These are phyloP conservation scores for Drosophila yakuba DNA, from an alignment of 1,140 invertebrate genomes.

Conservation along the genomic window DNA sequence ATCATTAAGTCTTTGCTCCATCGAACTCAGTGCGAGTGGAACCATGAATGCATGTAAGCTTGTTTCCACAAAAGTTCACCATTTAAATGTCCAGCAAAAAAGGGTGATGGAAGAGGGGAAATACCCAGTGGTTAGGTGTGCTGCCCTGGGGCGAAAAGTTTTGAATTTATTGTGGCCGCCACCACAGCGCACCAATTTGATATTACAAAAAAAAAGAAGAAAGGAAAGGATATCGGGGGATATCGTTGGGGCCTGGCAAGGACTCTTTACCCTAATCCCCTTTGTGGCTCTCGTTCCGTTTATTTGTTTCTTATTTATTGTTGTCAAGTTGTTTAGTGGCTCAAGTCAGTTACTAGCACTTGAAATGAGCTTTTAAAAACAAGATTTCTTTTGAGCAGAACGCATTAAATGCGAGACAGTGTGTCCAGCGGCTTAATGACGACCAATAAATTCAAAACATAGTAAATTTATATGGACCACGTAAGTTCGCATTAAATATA, in stretches of 20 bases:
- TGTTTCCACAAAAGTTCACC: slow-evolving; percentile 49
- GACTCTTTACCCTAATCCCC: slow-evolving; percentile 43
- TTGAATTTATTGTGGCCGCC: slow-evolving; percentile 68
- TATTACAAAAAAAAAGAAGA: slow-evolving; percentile 31
- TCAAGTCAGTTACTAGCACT: slow-evolving; percentile 27
- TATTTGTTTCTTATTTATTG: slow-evolving; percentile 40
- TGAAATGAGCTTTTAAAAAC: slow-evolving; percentile 28
- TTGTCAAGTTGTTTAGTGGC: slow-evolving; percentile 49
- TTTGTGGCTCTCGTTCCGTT: slow-evolving; percentile 33
- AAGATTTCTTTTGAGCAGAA: neutral
- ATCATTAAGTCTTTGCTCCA: slow-evolving; percentile 44
- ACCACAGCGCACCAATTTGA: slow-evolving; percentile 46
- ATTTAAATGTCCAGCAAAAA: slow-evolving; percentile 49
- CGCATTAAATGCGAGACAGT: slow-evolving; percentile 2
- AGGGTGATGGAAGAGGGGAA: neutral
- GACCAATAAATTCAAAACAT: slow-evolving; percentile 39
- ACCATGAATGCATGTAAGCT: slow-evolving; percentile 49
- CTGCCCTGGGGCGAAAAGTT: slow-evolving; percentile 50
- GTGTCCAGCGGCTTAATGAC: slow-evolving; percentile 19
- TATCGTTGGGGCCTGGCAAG: slow-evolving; percentile 19
- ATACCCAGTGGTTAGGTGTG: slow-evolving; percentile 13
- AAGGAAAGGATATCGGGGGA: slow-evolving; percentile 24
- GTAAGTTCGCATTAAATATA: slow-evolving; percentile 60
- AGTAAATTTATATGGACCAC: slow-evolving; percentile 44
- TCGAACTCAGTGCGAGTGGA: slow-evolving; percentile 4